Evolutionary conservation across 2,888 invertebrate genomes (phyloP), one percentile per base, ranked within the genome.

Genomic region (Ormyrus thymus): DNA sequence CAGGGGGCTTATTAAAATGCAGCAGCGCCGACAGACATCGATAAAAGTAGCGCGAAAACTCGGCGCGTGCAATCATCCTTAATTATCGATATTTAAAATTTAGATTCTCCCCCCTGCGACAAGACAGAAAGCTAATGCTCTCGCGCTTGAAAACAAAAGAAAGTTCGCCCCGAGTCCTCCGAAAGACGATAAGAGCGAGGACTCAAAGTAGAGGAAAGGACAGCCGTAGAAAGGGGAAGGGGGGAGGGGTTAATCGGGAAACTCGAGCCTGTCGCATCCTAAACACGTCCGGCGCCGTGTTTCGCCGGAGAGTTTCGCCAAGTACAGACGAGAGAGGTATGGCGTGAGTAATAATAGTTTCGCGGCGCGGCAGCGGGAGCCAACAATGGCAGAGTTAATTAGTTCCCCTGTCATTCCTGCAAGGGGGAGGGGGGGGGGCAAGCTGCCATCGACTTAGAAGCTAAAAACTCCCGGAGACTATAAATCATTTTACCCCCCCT

Each of bases 341-440:
- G 66, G 84, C 84, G 84, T 82, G 85, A 84, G 85, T 86, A 87
- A 87, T 86, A 86, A 86, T 86, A 86, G 86, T 87, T 86, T 85
- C 80, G 84, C 81, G 84, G 85, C 82, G 83, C 78, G 78, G 71
- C 29, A 29, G 73, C 74, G 82, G 65, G 76, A 82, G 84, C 84
- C 86, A 87, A 88, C 87, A 88, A 86, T 87, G 84, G 85, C 84
- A 75, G 83, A 86, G 86, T 88, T 89, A 88, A 89, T 89, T 89
- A 89, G 88, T 85, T 85, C 82, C 83, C 84, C 83, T 87, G 87
- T 89, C 87, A 86, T 89, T 87, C 83, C 83, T 79, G n/a, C n/a
- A n/a, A n/a, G n/a, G n/a, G n/a, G n/a, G n/a, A n/a, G n/a, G n/a
- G 66, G 9, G 45, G 65, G 48, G 74, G 59, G 72, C n/a, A 82